Evolutionary conservation across 2,113 vertebrate genomes (phyloP).

Genomic region (Heteronetta atricapilla): DNA sequence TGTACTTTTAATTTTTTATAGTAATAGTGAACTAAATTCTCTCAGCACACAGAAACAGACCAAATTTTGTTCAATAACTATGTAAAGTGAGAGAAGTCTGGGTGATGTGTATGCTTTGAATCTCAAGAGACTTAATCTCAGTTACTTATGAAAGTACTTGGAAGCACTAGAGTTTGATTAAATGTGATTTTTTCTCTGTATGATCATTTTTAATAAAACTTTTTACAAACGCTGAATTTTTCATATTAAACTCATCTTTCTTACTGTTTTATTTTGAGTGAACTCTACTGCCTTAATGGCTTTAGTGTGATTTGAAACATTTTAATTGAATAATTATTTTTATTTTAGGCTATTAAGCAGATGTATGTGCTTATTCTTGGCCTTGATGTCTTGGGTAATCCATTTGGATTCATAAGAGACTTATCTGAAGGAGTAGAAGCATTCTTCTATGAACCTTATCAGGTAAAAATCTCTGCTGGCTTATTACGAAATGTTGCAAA

Average conservation of each 20-base stretch:
- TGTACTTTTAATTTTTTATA: neutral
- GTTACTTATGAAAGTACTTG: neutral
- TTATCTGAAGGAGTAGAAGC: constrained; percentile 97
- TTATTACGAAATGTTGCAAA: neutral
- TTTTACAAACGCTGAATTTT: neutral
- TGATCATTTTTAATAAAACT: neutral
- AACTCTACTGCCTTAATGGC: neutral
- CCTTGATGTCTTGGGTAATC: constrained; percentile 97
- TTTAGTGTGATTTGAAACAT: neutral
- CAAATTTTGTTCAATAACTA: neutral
- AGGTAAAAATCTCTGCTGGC: constrained; percentile 77
- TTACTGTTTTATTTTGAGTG: neutral
- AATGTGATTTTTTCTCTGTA: neutral
- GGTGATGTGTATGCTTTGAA: neutral
- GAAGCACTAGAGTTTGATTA: neutral
- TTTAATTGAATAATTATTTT: neutral
- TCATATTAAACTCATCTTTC: neutral
- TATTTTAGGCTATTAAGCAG: constrained; percentile 92
- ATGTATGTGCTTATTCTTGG: constrained; percentile 98
- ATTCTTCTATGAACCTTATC: constrained; percentile 98
- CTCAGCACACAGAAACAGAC: neutral
- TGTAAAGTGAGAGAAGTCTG: neutral
- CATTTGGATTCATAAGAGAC: constrained; percentile 94
- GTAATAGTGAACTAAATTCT: neutral
- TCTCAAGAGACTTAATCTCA: neutral